Conservation (phyloP, 2,113 vertebrate species). For the Myiagra hebetior region DNA sequence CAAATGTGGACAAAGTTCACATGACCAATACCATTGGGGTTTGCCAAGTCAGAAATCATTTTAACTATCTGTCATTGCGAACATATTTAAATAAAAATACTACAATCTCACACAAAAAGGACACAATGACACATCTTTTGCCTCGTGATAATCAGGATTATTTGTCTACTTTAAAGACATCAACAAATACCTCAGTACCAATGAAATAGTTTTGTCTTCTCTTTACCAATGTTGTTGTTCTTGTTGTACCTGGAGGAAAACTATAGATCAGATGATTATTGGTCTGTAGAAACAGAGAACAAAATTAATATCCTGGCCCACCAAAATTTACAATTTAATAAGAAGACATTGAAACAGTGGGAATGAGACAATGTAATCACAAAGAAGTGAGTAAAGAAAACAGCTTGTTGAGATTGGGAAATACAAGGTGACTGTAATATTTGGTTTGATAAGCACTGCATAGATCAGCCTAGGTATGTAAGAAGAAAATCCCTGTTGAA, state of each 20-base stretch:
- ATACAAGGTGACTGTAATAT: not conserved
- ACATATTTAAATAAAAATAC: not conserved
- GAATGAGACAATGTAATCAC: not conserved
- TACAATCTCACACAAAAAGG: not conserved
- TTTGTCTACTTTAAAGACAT: not conserved
- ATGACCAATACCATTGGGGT: not conserved
- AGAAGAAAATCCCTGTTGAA: not conserved
- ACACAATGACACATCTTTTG: not conserved
- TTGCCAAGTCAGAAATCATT: not conserved
- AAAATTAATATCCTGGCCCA: fast-evolving
- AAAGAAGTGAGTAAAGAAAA: not conserved
- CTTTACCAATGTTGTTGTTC: not conserved
- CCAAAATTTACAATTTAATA: not conserved
- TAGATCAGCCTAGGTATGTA: not conserved
- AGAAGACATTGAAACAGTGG: not conserved
- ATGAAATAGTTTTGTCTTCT: not conserved
- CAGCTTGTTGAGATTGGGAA: not conserved
- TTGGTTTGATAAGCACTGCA: not conserved
- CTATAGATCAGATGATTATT: not conserved
- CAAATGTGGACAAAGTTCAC: not conserved
- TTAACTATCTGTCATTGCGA: not conserved
- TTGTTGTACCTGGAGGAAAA: not conserved
- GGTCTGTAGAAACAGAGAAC: not conserved
- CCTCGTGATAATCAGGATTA: not conserved
- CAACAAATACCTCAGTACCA: not conserved